These are phyloP conservation scores for Ciona savignyi DNA, from an alignment of 23 tunicate species.

Conservation along the genomic window DNA sequence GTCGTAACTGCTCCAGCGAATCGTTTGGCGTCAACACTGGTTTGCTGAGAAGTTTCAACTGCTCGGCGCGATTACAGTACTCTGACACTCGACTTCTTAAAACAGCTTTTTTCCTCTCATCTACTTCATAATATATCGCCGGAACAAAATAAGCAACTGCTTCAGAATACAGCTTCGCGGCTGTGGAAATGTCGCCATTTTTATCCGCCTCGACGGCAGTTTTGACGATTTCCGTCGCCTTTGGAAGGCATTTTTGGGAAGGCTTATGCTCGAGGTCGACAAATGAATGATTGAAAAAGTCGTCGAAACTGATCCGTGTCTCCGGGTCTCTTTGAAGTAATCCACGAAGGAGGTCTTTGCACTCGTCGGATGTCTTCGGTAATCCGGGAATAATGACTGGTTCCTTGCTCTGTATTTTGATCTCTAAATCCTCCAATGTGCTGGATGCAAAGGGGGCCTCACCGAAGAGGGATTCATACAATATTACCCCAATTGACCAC, in stretches of 20 bases:
- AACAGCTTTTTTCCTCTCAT: not conserved
- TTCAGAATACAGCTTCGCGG: constrained; percentile 46
- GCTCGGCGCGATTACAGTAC: constrained; percentile 59
- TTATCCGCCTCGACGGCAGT: constrained; percentile 53
- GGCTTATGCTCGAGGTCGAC: constrained; percentile 87
- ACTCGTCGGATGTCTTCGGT: constrained; percentile 39
- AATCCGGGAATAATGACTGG: constrained; percentile 58
- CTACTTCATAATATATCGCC: not conserved
- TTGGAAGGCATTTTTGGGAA: constrained; percentile 47
- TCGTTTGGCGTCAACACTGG: too few species aligned
- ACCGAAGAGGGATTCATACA: constrained; percentile 74
- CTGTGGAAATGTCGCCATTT: constrained; percentile 33
- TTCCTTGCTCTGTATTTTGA: constrained; percentile 53
- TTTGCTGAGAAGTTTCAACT: constrained; percentile 14
- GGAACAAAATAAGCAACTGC: constrained; percentile 26
- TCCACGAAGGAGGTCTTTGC: constrained; percentile 37
- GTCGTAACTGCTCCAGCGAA: too few species aligned
- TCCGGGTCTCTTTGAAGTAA: constrained; percentile 72
- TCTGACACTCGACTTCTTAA: constrained; percentile 57
- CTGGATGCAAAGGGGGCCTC: constrained; percentile 74
- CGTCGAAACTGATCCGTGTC: constrained; percentile 61
- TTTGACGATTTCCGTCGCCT: constrained; percentile 49
- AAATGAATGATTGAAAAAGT: constrained; percentile 81
- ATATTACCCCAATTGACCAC: constrained; percentile 90
- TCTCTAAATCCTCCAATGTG: constrained; percentile 53